Evolutionary conservation across 92 coral and sea anemone species (phyloP), one percentile per base, ranked within the genome.

Genomic region (Phenganax marumi): DNA sequence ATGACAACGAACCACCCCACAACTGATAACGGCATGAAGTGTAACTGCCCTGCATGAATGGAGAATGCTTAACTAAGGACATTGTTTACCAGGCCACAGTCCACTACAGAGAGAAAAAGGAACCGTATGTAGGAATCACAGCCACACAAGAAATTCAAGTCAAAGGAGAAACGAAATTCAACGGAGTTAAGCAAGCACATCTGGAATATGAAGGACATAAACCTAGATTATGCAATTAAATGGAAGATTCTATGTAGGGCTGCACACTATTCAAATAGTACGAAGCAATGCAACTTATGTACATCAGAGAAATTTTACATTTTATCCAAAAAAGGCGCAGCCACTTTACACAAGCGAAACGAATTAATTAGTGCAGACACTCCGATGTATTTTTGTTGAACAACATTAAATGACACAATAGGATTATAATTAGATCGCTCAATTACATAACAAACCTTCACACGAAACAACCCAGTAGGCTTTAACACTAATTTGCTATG

Each of bases 11-110:
- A n/a, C n/a, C n/a, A n/a, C n/a, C n/a, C n/a, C n/a, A n/a, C n/a
- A n/a, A n/a, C n/a, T n/a, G n/a, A n/a, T n/a, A n/a, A n/a, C n/a
- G n/a, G n/a, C n/a, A 83, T n/a, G 48, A 68, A 66, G 57, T 83
- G 81, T 80, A 83, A 57, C 81, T 79, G 81, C 88, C 19, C 88
- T 85, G n/a, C n/a, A n/a, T n/a, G n/a, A n/a, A 79, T 57, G 88
- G 85, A 56, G 73, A 54, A 18, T 79, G 88, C 76, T 65, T 85
- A 61, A 19, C 88, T 6, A 57, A 70, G 24, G 68, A 79, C 68
- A 55, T 77, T 68, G 65, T 85, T 18, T 85, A 85, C 84, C 84
- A 85, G 19, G 88, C 85, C 22, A 85, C 54, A 11, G 88, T 85
- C 21, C 70, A 79, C 19, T 10, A 66, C 66, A 25, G 50, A 16